Conservation (phyloP, 2,113 vertebrate genomes). For the Eudorcas thomsonii region DNA sequence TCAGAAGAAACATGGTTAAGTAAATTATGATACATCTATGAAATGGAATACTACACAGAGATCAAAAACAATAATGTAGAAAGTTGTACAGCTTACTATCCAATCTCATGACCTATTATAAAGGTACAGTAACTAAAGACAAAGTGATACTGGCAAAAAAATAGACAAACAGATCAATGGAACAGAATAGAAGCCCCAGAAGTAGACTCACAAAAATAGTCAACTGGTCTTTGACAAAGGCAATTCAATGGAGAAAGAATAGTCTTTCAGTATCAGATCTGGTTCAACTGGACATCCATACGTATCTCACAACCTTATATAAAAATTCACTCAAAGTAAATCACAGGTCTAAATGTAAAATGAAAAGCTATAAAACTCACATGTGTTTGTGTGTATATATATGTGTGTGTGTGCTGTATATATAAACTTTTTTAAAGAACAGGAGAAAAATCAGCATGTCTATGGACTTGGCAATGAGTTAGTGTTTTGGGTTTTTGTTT, state of each 20-base stretch:
- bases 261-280: neutral
- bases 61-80: neutral
- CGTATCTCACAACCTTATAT: neutral
- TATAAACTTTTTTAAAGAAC: neutral
- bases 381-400: neutral
- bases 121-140: neutral
- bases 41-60: neutral
- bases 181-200: neutral
- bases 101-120: neutral
- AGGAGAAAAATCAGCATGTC: neutral
- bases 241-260: neutral
- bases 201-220: neutral
- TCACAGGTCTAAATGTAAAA: neutral
- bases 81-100: neutral
- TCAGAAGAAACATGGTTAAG: neutral
- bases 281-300: neutral
- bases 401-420: neutral
- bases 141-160: neutral
- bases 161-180: neutral
- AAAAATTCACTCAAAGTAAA: neutral
- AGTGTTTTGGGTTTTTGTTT: neutral
- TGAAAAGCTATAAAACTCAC: neutral
- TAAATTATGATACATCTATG: neutral
- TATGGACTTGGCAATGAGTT: neutral
- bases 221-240: neutral